These are phyloP conservation scores for Pelodytes ibericus DNA, from an alignment of 2,797 vertebrate species.

Conservation along the genomic window DNA sequence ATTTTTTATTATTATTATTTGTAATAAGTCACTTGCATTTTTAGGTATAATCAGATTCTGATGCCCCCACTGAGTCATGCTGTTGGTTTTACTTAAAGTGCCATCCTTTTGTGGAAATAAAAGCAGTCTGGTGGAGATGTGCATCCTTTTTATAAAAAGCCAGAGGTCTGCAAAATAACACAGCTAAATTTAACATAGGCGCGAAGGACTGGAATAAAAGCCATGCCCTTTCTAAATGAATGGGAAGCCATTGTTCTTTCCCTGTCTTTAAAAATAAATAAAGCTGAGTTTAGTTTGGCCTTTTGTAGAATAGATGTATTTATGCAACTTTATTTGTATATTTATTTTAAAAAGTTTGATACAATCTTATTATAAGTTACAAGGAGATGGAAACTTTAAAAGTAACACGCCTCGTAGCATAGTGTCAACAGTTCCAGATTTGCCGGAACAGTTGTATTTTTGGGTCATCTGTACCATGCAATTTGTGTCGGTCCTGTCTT, in stretches of 20 bases:
- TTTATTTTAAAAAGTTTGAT: too few species aligned
- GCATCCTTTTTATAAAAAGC: neutral
- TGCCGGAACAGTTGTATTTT: too few species aligned
- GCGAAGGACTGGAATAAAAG: neutral
- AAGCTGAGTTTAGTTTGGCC: too few species aligned
- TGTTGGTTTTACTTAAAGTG: constrained; percentile 20
- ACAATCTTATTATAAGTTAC: too few species aligned
- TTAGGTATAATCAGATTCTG: constrained; percentile 39
- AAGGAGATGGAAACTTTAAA: too few species aligned
- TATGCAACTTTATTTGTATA: too few species aligned
- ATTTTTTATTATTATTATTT: constrained; percentile 30
- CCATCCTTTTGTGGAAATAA: constrained; percentile 17
- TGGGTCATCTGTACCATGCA: too few species aligned
- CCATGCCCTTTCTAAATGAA: neutral
- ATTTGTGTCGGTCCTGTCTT: too few species aligned
- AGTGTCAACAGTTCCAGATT: too few species aligned
- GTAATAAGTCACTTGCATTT: constrained; percentile 32
- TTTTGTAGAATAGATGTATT: too few species aligned
- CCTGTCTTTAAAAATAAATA: too few species aligned
- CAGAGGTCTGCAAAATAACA: neutral
- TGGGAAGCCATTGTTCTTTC: neutral
- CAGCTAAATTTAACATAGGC: neutral
- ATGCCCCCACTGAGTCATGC: constrained; percentile 12
- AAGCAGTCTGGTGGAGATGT: neutral
- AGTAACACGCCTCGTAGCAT: too few species aligned